Evolutionary conservation across 1,140 invertebrate species (phyloP).

Genomic region (Euschistus heros): DNA sequence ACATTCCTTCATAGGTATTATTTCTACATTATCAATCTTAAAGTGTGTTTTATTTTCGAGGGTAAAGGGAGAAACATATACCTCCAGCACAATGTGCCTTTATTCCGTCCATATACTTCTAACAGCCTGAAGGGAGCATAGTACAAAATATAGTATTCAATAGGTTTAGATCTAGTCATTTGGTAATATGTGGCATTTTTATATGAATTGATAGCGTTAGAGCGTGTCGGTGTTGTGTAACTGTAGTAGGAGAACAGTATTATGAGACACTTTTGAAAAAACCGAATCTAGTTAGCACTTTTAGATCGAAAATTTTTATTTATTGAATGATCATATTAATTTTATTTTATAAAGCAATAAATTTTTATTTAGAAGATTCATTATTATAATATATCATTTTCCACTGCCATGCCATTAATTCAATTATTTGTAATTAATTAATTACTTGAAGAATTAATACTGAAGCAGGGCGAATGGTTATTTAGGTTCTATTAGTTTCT

Average conservation of each 20-base stretch:
- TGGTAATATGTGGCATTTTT: not conserved
- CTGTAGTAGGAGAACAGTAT: not conserved
- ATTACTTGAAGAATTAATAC: too few species aligned
- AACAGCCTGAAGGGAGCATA: not conserved
- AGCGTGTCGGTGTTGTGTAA: too few species aligned
- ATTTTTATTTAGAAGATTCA: too few species aligned
- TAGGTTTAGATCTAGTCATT: not conserved
- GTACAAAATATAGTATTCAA: not conserved
- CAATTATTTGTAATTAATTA: too few species aligned
- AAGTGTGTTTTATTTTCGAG: not conserved
- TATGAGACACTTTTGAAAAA: not conserved
- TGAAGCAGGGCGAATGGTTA: too few species aligned
- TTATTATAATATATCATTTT: too few species aligned
- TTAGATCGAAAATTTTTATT: not conserved
- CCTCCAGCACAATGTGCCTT: not conserved
- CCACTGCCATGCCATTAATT: too few species aligned
- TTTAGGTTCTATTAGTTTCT: too few species aligned
- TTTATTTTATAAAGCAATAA: too few species aligned
- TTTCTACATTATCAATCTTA: not conserved
- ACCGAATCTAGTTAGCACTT: not conserved
- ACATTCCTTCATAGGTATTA: not conserved
- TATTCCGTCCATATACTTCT: not conserved
- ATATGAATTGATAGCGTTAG: not conserved
- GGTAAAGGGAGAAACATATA: not conserved
- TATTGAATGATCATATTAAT: not conserved